Base-by-base conservation (phyloP, 2,888 invertebrate genomes). In the Drosophila lacicola region DNA sequence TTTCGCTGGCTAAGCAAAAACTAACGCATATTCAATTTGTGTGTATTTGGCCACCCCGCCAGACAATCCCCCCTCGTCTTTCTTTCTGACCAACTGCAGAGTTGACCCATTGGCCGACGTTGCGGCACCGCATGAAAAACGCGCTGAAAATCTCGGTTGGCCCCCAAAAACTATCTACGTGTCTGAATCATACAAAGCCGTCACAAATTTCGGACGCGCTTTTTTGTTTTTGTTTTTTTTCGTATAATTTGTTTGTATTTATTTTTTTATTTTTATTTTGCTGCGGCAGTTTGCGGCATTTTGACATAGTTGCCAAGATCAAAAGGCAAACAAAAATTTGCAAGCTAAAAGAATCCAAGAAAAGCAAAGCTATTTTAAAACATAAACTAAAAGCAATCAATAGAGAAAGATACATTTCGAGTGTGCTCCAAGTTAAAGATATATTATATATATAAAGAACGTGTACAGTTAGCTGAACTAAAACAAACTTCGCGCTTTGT, bases 201-300 rank as follows among this genome's bases (percentile, higher is more conserved):
- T 36, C 70, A 50, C 49, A 57, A 47, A 54, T 58, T 69, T 63
- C 45, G 49, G 49, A 50, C 45, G 34, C 34, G 44, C 49, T 69
- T 51, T 56, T 60, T 39, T 6, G 36, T 4, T 25, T 41, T 25
- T 44, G 11, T 25, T 19, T 21, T 39, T 39, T 56, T 42, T 49
- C 37, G 17, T 39, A 36, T 50, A 36, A 21, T 58, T 51, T 50
- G 13, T n/a, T 17, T 50, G 41, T 41, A 9, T 41, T 4, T 37
- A 13, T 65, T 29, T 61, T 57, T 47, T 70, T 14, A n/a, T 44
- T 60, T 55, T 33, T 61, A 37, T 61, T 58, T 55, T 55, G 51
- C 53, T 74, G 69, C 74, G 69, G 55, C 61, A 66, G 47, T 65
- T 69, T 74, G 69, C 73, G 74, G 73, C 69, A 63, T 69, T 73